Evolutionary conservation across 1,140 invertebrate genomes (phyloP).

Genomic region (Ips typographus): DNA sequence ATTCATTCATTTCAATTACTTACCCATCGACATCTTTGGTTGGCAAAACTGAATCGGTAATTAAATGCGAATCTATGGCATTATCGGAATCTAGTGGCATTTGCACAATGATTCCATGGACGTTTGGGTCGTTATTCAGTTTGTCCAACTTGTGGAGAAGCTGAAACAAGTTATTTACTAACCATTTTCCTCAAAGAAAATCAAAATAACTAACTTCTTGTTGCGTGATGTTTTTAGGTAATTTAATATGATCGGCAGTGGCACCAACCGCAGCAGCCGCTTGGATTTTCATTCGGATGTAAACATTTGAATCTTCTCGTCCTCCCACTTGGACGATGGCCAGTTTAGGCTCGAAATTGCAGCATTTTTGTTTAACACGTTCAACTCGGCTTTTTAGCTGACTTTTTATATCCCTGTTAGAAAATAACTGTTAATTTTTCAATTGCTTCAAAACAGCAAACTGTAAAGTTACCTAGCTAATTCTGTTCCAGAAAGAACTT

Average conservation of each 20-base stretch:
- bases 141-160: constrained; percentile 67
- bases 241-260: constrained; percentile 74
- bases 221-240: constrained; percentile 83
- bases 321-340: constrained; percentile 90
- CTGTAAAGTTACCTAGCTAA: constrained; percentile 58
- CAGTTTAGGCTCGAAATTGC: constrained; percentile 73
- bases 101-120: constrained; percentile 97
- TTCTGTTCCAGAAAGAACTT: constrained; percentile 64
- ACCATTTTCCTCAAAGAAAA: not conserved
- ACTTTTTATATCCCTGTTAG: constrained; percentile 70
- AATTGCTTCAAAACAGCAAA: not conserved
- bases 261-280: constrained; percentile 92
- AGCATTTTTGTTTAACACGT: constrained; percentile 59
- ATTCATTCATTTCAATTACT: constrained; percentile 28
- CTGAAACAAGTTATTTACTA: constrained; percentile 30
- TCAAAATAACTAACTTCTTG: constrained; percentile 63
- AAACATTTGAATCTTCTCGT: constrained; percentile 98
- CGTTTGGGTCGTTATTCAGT: constrained; percentile 78
- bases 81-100: constrained; percentile 88
- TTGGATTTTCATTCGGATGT: constrained; percentile 96
- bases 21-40: constrained; percentile 96
- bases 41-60: constrained; percentile 84
- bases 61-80: constrained; percentile 79
- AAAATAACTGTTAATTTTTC: not conserved
- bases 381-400: constrained; percentile 68